A percentile compares a stretch with the other conserved stretches of the same genome.
Conservation (phyloP, 2,113 vertebrate genomes). For the Takifugu flavidus region DNA sequence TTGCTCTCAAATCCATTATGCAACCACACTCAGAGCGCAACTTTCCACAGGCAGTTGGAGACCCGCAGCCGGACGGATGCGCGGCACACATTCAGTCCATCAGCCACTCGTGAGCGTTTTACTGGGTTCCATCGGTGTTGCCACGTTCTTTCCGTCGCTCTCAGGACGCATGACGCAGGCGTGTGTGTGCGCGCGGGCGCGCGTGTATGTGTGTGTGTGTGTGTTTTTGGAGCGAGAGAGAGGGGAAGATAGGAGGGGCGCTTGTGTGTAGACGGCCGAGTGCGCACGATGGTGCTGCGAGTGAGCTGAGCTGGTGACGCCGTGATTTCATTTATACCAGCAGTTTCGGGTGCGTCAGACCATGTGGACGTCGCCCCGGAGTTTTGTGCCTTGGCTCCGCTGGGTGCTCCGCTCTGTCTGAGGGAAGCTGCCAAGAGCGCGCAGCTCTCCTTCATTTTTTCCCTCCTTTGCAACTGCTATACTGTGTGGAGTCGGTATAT, state of each 20-base stretch:
- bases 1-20: conserved; percentile 67
- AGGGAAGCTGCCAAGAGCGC: conserved; percentile 30
- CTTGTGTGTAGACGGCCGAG: conserved; percentile 53
- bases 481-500: conserved; percentile 5
- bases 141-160: conserved; percentile 57
- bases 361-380: conserved; percentile 62
- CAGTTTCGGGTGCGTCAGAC: conserved; percentile 73
- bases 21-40: conserved; percentile 38
- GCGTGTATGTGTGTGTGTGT: conserved; percentile 17
- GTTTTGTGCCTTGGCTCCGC: conserved; percentile 61
- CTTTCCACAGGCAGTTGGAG: conserved; percentile 44
- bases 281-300: conserved; percentile 62
- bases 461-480: neutral
- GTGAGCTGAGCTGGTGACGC: conserved; percentile 72
- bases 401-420: conserved; percentile 43
- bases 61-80: conserved; percentile 16
- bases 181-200: conserved; percentile 35
- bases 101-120: conserved; percentile 47
- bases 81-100: conserved; percentile 58
- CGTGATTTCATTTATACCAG: conserved; percentile 76
- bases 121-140: conserved; percentile 63
- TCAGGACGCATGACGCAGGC: conserved; percentile 73
- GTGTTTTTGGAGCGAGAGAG: conserved; percentile 10
- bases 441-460: neutral
- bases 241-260: conserved; percentile 18